Conservation (phyloP, 30 jellyfish, hydroid and myxozoan species). For the Phacellophora camtschatica region DNA sequence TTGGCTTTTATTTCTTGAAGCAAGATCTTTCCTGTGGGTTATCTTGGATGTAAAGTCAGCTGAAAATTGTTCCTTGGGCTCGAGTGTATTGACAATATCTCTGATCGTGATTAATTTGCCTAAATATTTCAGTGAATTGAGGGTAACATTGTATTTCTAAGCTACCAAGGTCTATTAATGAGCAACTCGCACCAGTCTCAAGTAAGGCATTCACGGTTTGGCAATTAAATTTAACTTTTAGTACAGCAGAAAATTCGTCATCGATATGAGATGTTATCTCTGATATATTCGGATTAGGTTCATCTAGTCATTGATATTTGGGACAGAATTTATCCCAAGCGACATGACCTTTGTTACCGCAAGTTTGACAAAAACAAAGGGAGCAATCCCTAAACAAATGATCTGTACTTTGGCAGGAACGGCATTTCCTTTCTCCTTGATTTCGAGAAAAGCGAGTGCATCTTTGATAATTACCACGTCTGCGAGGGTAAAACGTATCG, state of each 20-base stretch:
- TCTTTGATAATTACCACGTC: background rate
- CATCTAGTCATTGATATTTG: conserved; percentile 29
- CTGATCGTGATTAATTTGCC: no score
- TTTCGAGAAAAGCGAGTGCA: background rate
- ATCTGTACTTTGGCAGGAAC: conserved; percentile 25
- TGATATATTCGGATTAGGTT: no score
- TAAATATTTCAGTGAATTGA: no score
- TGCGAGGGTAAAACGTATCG: background rate
- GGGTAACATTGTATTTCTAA: no score
- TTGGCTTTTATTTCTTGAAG: background rate
- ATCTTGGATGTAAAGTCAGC: no score
- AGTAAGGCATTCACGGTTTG: background rate
- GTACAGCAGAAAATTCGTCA: background rate
- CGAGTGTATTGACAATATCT: no score
- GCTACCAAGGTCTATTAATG: background rate
- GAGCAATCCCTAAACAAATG: conserved; percentile 42
- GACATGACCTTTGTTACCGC: conserved; percentile 43
- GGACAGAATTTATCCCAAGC: conserved; percentile 32
- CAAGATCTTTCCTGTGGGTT: no score
- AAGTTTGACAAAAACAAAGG: conserved; percentile 22
- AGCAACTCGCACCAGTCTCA: background rate
- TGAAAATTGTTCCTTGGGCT: no score
- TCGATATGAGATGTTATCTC: background rate
- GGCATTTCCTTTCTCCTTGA: conserved; percentile 13
- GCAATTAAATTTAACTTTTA: background rate